Base-by-base conservation (phyloP, 2,113 vertebrate genomes). In the Excalfactoria chinensis region DNA sequence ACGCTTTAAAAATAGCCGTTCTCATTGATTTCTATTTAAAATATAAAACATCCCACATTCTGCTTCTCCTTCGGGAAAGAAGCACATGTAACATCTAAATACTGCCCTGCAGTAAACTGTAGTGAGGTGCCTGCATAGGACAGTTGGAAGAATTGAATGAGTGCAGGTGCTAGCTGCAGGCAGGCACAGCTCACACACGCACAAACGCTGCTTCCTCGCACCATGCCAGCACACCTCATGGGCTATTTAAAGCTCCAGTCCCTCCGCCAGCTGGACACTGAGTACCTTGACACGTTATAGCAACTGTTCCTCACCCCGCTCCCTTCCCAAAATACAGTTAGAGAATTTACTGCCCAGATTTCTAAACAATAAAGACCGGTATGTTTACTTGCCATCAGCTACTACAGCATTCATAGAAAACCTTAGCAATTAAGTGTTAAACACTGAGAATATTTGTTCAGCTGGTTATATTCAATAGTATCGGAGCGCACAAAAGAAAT, bases 11-110 rank as follows among this genome's bases (percentile, higher is more conserved):
- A 96, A 93, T 40, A 92, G 70, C 70, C 62, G 67, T 87, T 90
- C 55, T 83, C 49, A 83, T n/a, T 84, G 63, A 84, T 87, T 93
- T 84, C 37, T 26, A 13, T 35, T 92, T 89, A 87, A 95, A 88
- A 85, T 80, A 73, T 4, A 93, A 87, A 92, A 85, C 44, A 86
- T 37, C 46, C 56, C 32, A 78, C 93, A 79, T 15, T 60, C 34
- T 80, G 55, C 59, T 76, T 16, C 28, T 89, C n/a, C n/a, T 82
- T 32, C 77, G 43, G 70, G 86, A 93, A 83, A n/a, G 41, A 72
- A 92, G 62, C 51, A 40, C 7, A 68, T 53, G 44, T 68, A 88
- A 28, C 46, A 86, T 32, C 74, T 86, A 64, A 74, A 88, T 30
- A 79, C 23, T 43, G 25, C 51, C 60, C 60, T 71, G 51, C 56